A percentile compares a stretch with the other conserved stretches of the same genome.
Evolutionary conservation across 2,113 vertebrate species (phyloP).

Genomic region (Rhynchomys soricoides): DNA sequence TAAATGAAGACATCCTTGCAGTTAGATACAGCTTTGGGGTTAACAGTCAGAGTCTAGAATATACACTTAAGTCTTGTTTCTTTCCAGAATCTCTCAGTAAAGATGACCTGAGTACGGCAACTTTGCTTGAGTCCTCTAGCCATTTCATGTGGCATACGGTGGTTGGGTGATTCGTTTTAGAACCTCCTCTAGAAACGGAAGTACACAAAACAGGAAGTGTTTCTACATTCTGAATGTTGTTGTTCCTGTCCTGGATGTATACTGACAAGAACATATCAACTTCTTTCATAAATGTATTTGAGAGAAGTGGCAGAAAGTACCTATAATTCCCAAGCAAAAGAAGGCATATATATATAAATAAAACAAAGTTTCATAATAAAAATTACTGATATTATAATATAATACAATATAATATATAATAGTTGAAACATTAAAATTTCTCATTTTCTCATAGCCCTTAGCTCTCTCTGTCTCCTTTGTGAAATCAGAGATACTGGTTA

Average conservation of each 20-base stretch:
- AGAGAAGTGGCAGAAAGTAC: background rate
- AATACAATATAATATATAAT: too few species aligned
- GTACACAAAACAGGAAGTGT: background rate
- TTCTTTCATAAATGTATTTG: background rate
- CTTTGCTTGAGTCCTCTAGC: background rate
- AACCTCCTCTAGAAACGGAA: background rate
- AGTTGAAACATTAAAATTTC: too few species aligned
- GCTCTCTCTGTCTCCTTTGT: too few species aligned
- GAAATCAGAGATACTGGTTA: too few species aligned
- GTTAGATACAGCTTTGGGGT: background rate
- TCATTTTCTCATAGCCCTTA: too few species aligned
- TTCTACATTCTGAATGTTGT: background rate
- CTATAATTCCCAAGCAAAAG: background rate
- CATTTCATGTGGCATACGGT: background rate
- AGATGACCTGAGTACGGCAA: background rate
- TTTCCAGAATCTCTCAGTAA: background rate
- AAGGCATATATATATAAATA: background rate
- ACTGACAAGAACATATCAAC: background rate
- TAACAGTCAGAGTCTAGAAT: background rate
- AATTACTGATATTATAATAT: too few species aligned
- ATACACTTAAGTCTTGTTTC: background rate
- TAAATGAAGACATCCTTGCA: constrained; percentile 15
- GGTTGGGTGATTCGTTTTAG: background rate
- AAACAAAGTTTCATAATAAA: too few species aligned
- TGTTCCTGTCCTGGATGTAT: background rate